These are phyloP conservation scores for Pachliopta kotzebuea DNA, from an alignment of 2,888 invertebrate genomes.

Conservation along the genomic window DNA sequence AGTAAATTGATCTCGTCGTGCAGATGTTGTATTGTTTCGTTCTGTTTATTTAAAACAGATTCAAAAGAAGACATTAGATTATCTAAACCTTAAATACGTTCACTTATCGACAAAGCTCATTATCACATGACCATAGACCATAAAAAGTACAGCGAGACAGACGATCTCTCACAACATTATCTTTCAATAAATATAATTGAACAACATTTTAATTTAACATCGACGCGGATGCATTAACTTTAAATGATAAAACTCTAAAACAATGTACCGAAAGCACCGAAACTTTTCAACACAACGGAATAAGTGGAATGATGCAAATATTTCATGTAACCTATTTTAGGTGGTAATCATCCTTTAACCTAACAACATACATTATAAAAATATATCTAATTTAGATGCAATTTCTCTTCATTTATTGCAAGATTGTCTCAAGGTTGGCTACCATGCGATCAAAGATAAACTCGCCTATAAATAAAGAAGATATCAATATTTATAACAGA, in stretches of 20 bases:
- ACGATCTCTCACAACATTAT: constrained; percentile 11
- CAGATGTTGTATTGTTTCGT: no score
- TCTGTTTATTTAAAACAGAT: no score
- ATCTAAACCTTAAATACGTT: constrained; percentile 25
- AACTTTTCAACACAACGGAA: constrained; percentile 4
- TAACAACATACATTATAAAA: constrained; percentile 6
- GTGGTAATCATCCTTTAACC: constrained; percentile 21
- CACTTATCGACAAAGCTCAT: constrained; percentile 28
- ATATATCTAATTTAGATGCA: background rate
- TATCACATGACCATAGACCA: constrained; percentile 27
- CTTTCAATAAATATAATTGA: constrained; percentile 24
- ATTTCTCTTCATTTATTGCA: background rate
- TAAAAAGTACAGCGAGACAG: background rate
- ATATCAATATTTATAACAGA: background rate
- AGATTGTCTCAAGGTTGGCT: background rate
- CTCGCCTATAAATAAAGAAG: background rate
- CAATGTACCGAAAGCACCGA: constrained; percentile 25
- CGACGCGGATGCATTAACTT: constrained; percentile 1
- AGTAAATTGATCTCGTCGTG: no score
- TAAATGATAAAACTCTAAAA: constrained; percentile 14
- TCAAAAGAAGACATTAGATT: no score
- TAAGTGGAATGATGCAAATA: constrained; percentile 24
- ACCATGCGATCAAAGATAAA: background rate
- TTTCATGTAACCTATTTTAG: constrained; percentile 14
- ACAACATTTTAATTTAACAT: constrained; percentile 26